Percentiles rank a stretch among this genome's conserved stretches.
Evolutionary conservation across 2,797 vertebrate genomes (phyloP).

Genomic region (Champsocephalus gunnari): DNA sequence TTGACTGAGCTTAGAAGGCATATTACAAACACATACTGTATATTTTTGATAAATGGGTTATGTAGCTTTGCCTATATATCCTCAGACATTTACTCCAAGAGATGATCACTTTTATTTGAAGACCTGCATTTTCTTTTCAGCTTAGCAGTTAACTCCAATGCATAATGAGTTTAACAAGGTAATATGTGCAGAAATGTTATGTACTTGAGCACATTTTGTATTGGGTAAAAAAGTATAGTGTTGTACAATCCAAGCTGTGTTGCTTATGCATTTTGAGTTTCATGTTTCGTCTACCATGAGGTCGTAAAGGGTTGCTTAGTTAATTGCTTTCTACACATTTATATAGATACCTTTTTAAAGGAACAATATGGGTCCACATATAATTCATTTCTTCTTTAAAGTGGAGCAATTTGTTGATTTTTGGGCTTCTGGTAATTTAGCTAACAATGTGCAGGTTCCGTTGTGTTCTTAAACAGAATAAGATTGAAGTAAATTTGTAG

Average conservation of each 20-base stretch:
- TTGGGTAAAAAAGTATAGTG: not conserved
- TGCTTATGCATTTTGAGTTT: constrained; percentile 4
- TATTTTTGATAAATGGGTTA: constrained; percentile 8
- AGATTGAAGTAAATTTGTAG: constrained; percentile 46
- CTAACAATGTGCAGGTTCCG: constrained; percentile 15
- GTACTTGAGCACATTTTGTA: constrained; percentile 43
- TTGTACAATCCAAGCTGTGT: not conserved
- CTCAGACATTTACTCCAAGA: constrained; percentile 21
- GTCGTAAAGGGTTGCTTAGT: constrained; percentile 24
- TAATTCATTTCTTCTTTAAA: not conserved
- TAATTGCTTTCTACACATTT: constrained; percentile 24
- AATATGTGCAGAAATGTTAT: constrained; percentile 18
- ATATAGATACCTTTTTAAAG: constrained; percentile 17
- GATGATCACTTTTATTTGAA: constrained; percentile 51
- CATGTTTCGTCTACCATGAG: constrained; percentile 13
- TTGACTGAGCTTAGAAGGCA: constrained; percentile 27
- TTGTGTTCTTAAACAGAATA: constrained; percentile 19
- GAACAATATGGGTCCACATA: constrained; percentile 25
- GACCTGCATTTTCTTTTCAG: constrained; percentile 27
- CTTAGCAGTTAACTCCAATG: constrained; percentile 19
- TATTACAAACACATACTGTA: constrained; percentile 19
- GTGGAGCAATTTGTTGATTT: constrained; percentile 11
- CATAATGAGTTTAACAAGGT: constrained; percentile 17
- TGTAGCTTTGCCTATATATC: constrained; percentile 29
- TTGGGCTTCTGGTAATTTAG: constrained; percentile 1